Conservation (phyloP, 35 echinoderm and acorn worm species). For the Amphiura filiformis region DNA sequence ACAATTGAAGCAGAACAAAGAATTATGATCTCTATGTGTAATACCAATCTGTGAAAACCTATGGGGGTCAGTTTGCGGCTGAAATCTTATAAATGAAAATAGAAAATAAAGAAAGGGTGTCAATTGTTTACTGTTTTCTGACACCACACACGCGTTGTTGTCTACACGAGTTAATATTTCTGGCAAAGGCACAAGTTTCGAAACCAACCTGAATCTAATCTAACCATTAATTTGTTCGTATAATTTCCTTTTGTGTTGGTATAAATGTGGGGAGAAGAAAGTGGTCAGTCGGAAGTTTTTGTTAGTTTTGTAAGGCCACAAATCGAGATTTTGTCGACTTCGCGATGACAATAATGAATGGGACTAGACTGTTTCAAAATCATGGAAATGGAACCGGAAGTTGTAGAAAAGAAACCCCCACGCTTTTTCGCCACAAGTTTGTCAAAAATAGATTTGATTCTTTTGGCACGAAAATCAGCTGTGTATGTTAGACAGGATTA, state of each 20-base stretch:
- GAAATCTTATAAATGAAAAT: neutral
- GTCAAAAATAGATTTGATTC: neutral
- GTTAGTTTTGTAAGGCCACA: neutral
- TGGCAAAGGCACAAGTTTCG: neutral
- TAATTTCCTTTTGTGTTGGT: neutral
- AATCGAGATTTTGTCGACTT: neutral
- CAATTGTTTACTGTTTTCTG: neutral
- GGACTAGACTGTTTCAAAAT: too few relatives aligned
- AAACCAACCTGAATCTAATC: too few relatives aligned
- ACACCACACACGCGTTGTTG: neutral
- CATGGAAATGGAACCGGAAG: neutral
- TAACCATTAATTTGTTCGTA: neutral
- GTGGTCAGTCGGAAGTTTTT: neutral
- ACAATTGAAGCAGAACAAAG: too few relatives aligned
- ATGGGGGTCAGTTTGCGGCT: neutral
- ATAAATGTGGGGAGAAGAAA: neutral
- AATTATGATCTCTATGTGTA: too few relatives aligned
- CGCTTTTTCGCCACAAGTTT: neutral
- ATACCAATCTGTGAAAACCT: neutral
- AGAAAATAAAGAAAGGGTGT: neutral
- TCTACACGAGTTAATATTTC: neutral
- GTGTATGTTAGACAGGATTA: neutral
- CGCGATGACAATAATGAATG: too few relatives aligned
- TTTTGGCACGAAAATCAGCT: neutral
- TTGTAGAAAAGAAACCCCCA: neutral